Evolutionary conservation across 1,140 invertebrate genomes (phyloP), one percentile per base, ranked within the genome.

Genomic region (Arion vulgaris): DNA sequence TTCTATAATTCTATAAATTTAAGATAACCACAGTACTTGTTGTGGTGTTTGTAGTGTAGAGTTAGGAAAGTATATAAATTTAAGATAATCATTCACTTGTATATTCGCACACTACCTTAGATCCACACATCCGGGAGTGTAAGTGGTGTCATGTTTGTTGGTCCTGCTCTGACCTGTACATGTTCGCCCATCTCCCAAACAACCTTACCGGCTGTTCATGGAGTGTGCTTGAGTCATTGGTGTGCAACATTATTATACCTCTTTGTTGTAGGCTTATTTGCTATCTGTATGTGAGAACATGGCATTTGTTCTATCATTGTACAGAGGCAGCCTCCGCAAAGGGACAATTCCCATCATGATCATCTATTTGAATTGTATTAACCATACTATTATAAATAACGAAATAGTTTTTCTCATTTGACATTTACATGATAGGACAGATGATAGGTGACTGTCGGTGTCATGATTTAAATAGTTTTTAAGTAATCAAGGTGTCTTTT

Each of bases 191-290:
- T 73, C 41, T 28, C 71, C 41, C 71, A 73, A 73, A 73, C 71
- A 73, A 39, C 71, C 71, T 73, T 38, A 28, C 41, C 19, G 71
- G 71, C 71, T 73, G 71, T 73, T 73, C 71, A 73, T 73, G 71
- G 71, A 73, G 38, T 73, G 71, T 41, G 71, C 71, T 73, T 73
- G 71, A 73, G 71, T 73, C 71, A 73, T 73, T 73, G 71, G 41
- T 38, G 38, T 73, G 71, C 71, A 41, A 73, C 71, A 73, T 26
- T 73, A 73, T 39, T 73, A 0, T 19, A 73, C 71, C 71, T 73
- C 71, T 73, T 39, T 39, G 34, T 19, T 73, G 38, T 73, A 49
- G 41, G 23, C 38, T 73, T 15, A 5, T 28, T 1, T 73, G 38
- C 38, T 73, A 5, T 39, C 23, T 73, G 71, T 41, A 49, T 57